A percentile compares a stretch with the other conserved stretches of the same genome.
phyloP scores from a whole-genome alignment of 2,113 vertebrate species.

The Plecotus auritus region DNA sequence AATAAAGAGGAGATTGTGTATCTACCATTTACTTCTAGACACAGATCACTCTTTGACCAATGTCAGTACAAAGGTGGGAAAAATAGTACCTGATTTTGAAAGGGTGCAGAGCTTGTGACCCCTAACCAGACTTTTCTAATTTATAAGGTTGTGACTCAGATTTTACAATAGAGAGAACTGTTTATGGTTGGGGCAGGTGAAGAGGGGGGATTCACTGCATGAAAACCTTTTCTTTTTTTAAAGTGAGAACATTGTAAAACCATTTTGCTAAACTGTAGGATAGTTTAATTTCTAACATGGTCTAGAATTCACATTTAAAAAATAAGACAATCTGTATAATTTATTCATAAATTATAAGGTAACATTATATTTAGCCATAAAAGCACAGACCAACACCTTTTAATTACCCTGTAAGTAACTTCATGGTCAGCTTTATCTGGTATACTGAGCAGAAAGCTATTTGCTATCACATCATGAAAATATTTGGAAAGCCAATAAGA shows the following conservation, averaged over 20 bases:
- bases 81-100: not conserved
- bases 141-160: not conserved
- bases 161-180: not conserved
- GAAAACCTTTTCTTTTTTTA: conserved; percentile 16
- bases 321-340: conserved; percentile 76
- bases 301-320: conserved; percentile 66
- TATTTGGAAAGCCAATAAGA: conserved; percentile 78
- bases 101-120: not conserved
- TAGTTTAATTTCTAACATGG: conserved; percentile 49
- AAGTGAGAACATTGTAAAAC: conserved; percentile 12
- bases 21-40: not conserved
- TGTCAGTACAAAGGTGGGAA: not conserved
- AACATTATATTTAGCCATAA: conserved; percentile 81
- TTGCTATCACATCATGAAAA: conserved; percentile 84
- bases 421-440: conserved; percentile 81
- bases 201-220: not conserved
- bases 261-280: conserved; percentile 23
- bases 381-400: conserved; percentile 80
- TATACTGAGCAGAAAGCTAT: conserved; percentile 83
- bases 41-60: not conserved
- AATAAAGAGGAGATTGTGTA: not conserved
- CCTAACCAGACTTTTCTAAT: not conserved
- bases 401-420: conserved; percentile 74
- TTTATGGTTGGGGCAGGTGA: not conserved
- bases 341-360: conserved; percentile 82